Base-by-base conservation (phyloP, 2,113 vertebrate genomes). In the Corvus moneduloides region DNA sequence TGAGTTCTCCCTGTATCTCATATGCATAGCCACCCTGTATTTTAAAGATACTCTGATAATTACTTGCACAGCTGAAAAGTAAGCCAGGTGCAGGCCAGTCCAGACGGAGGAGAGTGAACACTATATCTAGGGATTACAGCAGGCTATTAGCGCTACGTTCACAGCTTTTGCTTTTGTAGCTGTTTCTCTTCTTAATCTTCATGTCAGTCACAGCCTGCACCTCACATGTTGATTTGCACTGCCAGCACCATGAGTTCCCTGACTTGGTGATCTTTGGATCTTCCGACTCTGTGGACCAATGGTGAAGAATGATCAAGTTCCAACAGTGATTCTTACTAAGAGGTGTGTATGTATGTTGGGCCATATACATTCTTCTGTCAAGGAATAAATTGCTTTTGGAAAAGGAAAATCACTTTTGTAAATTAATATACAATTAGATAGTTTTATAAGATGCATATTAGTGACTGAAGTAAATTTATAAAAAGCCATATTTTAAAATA, bases 401-500 rank as follows among this genome's bases (percentile, higher is more conserved):
- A 84, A 73, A 61, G 5, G 13, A 85, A 90, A 97, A 91, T 61
- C 22, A 94, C 79, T 95, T 95, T 84, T 82, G 71, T 95, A 94
- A 94, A 95, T 94, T 95, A 97, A 96, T 89, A 89, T 75, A 71
- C 41, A 82, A 95, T 72, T 68, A 94, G 55, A 61, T 77, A 91
- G 26, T 89, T 96, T 95, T 95, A 75, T 89, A 95, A 97, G 93
- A 94, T 92, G 23, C 33, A 33, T 90, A 84, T 94, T 95, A 96
- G 80, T 87, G 55, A 93, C 72, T 94, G 75, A 93, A 96, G 74
- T 80, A 97, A 94, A 97, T 96, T 92, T 93, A 54, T 86, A 92
- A 94, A 96, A 79, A 96, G 66, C 89, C 14, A 8, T 86, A 69
- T 97, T 95, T 97, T 94, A 72, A 97, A 97, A 89, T 84, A 95